Conservation (phyloP, 2,113 vertebrate species). For the Machaerirhynchus nigripectus region DNA sequence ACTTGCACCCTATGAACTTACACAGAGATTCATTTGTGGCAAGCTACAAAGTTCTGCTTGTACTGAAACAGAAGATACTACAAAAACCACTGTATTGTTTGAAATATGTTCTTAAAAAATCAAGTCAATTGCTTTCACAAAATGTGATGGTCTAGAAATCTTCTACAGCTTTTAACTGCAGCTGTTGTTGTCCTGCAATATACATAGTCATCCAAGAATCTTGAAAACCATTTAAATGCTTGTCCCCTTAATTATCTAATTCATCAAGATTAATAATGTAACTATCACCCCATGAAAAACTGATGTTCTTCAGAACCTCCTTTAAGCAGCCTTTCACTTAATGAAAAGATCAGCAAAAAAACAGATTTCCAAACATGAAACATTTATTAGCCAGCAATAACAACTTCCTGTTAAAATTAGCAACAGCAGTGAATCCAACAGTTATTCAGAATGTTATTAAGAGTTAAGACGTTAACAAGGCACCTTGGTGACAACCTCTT, state of each 20-base stretch:
- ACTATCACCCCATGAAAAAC: background rate
- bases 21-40: rapidly evolving
- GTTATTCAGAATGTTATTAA: background rate
- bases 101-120: background rate
- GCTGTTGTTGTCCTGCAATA: background rate
- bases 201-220: background rate
- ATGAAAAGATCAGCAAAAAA: conserved; percentile 25
- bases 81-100: background rate
- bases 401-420: conserved; percentile 1
- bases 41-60: background rate
- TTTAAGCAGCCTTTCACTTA: background rate
- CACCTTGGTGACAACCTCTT: background rate
- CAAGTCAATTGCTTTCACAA: background rate
- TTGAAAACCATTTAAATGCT: background rate
- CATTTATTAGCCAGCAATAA: conserved; percentile 8
- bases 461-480: background rate
- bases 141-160: background rate
- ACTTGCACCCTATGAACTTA: background rate
- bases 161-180: background rate
- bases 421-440: background rate
- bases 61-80: background rate
- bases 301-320: background rate
- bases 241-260: background rate
- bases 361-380: conserved; percentile 10
- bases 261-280: background rate